phyloP scores from a whole-genome alignment of 2,113 vertebrate genomes.

The Pelecanus crispus region DNA sequence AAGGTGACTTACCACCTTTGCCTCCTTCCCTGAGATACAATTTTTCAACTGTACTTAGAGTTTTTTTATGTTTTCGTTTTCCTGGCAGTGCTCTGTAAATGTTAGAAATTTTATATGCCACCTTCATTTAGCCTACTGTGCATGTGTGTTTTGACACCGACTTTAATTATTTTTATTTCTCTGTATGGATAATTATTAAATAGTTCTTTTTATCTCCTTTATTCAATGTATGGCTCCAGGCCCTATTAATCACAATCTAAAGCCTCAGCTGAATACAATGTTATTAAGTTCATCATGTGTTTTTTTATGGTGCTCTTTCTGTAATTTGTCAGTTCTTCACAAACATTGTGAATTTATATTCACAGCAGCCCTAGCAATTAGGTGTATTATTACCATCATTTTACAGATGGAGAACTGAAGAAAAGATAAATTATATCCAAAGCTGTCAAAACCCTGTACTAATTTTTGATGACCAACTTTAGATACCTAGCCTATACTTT shows the following conservation, averaged over 20 bases:
- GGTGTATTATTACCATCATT: constrained; percentile 37
- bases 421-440: constrained; percentile 41
- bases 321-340: constrained; percentile 40
- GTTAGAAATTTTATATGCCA: background rate
- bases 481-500: constrained; percentile 48
- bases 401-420: constrained; percentile 40
- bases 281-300: constrained; percentile 7
- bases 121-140: background rate
- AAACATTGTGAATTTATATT: constrained; percentile 44
- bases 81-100: background rate
- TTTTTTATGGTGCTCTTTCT: constrained; percentile 31
- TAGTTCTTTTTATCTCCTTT: constrained; percentile 32
- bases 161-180: constrained; percentile 42
- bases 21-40: background rate
- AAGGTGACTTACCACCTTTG: background rate
- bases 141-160: background rate
- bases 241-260: constrained; percentile 21
- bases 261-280: constrained; percentile 17
- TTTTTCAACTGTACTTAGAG: background rate
- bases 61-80: background rate
- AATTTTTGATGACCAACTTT: constrained; percentile 53
- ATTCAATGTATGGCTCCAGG: background rate
- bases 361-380: constrained; percentile 43
- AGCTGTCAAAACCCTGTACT: constrained; percentile 24
- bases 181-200: constrained; percentile 31